Percentiles rank a stretch among this genome's conserved stretches.
phyloP scores from a whole-genome alignment of 2,888 invertebrate genomes.

The Diarsia rubi region DNA sequence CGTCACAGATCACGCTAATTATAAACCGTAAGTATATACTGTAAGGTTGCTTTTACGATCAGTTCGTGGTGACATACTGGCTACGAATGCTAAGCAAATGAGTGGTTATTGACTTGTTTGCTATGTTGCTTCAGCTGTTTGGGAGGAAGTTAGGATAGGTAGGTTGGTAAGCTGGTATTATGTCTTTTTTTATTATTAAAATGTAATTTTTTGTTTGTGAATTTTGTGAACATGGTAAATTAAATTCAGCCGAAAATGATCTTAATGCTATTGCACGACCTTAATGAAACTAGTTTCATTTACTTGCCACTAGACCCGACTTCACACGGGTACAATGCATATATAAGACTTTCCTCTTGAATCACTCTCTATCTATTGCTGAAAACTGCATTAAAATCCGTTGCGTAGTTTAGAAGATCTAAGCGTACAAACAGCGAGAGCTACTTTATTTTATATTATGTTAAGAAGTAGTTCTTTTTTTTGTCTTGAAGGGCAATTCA shows the following conservation, averaged over 20 bases:
- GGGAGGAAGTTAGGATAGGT: conserved; percentile 8
- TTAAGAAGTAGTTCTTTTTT: neutral
- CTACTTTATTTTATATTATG: no score
- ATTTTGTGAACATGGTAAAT: neutral
- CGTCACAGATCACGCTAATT: conserved; percentile 52
- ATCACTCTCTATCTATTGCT: no score
- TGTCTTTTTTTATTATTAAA: neutral
- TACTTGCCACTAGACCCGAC: no score
- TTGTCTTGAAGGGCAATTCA: neutral
- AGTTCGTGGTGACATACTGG: conserved; percentile 50
- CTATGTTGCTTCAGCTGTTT: conserved; percentile 21
- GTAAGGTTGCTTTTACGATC: conserved; percentile 48
- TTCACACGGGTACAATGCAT: no score
- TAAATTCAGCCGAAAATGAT: neutral
- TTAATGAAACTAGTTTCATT: neutral
- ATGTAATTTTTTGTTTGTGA: neutral
- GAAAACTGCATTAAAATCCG: no score
- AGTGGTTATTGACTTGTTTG: conserved; percentile 39
- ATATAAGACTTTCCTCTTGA: no score
- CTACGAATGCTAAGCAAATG: conserved; percentile 43
- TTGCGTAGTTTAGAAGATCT: no score
- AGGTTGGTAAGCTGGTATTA: neutral
- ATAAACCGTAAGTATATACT: conserved; percentile 46
- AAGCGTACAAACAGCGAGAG: no score
- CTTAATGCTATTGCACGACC: neutral